Base-by-base conservation (phyloP, 2,888 invertebrate genomes). In the Colostygia pectinataria region DNA sequence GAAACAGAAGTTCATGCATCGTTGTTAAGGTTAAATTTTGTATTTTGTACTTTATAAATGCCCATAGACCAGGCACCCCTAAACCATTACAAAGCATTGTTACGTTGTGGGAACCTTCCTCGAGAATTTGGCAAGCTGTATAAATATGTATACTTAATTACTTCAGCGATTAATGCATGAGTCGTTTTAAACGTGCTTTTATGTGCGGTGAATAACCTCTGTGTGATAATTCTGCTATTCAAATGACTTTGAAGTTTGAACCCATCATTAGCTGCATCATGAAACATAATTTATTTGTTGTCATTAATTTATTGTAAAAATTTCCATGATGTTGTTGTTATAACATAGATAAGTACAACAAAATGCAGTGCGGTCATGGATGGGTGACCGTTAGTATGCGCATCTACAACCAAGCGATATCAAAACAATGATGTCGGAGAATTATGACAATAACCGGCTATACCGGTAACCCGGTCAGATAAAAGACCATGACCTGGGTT, bases 41-140 rank as follows among this genome's bases (percentile, higher is more conserved):
- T 40, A 24, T 46, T 37, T 43, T 8, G n/a, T 44, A 1, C 14
- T 18, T 23, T 23, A 10, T 38, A 6, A 9, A 25, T 15, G 3
- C 1, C 25, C 28, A 18, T 28, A 28, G n/a, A 5, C 15, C 29
- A 40, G 45, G 48, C 50, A 57, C 47, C 57, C 55, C 46, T 51
- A 45, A 55, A 50, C 59, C 57, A 55, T 55, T 52, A 53, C 53
- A 55, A 55, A 55, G 55, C 52, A 57, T 55, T 57, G 53, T 55
- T 28, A n/a, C 36, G 20, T 28, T 55, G 53, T 54, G 58, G 47
- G 55, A 53, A 55, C 34, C 38, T 48, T 51, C 32, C 50, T 42
- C 25, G 45, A 29, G 46, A 46, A 47, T 53, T 43, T 57, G 50
- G 54, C 55, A 50, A 51, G 40, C 50, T 45, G 59, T n/a, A n/a